Evolutionary conservation across 2,888 invertebrate species (phyloP).

Genomic region (Onchidella celtica): DNA sequence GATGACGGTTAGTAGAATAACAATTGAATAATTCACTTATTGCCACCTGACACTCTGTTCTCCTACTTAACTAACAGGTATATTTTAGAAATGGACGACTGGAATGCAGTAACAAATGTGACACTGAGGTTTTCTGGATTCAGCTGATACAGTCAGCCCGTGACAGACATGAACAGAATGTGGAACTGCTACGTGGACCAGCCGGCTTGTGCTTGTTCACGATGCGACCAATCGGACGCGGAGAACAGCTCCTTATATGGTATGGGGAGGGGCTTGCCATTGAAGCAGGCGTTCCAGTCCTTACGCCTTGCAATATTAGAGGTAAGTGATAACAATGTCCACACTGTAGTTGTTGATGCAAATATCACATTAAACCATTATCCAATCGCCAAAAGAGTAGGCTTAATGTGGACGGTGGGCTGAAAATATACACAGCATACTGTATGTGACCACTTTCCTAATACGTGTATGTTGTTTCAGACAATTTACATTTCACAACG

Average conservation of each 20-base stretch:
- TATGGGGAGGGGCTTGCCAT: conserved; percentile 89
- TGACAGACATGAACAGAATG: conserved; percentile 86
- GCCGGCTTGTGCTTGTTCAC: conserved; percentile 61
- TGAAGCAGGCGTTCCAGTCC: conserved; percentile 88
- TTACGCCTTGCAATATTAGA: conserved; percentile 89
- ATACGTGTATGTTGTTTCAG: too few relatives aligned
- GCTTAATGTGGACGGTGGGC: too few relatives aligned
- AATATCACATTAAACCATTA: too few relatives aligned
- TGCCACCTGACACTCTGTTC: too few relatives aligned
- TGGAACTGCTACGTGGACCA: conserved; percentile 74
- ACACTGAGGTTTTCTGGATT: conserved; percentile 62
- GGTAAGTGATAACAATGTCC: too few relatives aligned
- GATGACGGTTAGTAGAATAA: too few relatives aligned
- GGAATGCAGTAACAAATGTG: neutral
- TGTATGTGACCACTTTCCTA: neutral
- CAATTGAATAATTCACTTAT: too few relatives aligned
- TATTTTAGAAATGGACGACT: conserved; percentile 46
- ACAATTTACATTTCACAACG: too few relatives aligned
- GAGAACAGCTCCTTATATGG: conserved; percentile 88
- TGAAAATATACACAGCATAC: neutral
- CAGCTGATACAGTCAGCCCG: conserved; percentile 82
- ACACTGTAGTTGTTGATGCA: too few relatives aligned
- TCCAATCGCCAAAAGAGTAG: too few relatives aligned
- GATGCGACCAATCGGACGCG: conserved; percentile 80
- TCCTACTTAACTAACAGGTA: too few relatives aligned